A percentile compares a stretch with the other conserved stretches of the same genome.
These are phyloP conservation scores for Drosophila multiciliata DNA, from an alignment of 2,888 invertebrate genomes.

Conservation along the genomic window DNA sequence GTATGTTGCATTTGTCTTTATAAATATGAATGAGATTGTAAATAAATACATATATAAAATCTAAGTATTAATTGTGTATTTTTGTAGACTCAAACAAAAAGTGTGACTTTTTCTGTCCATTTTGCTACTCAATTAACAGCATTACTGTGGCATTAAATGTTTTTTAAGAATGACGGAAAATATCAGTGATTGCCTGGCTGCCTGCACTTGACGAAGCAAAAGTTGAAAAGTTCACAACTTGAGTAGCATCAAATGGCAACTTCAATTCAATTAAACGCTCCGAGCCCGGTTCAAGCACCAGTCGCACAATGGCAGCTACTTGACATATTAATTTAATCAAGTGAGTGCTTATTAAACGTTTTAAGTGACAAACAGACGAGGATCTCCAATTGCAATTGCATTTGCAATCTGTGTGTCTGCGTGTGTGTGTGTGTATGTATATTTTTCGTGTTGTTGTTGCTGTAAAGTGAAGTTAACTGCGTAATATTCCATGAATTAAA, in stretches of 20 bases:
- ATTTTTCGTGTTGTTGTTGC: neutral
- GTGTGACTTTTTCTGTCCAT: neutral
- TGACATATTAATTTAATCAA: constrained; percentile 75
- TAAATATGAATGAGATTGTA: neutral
- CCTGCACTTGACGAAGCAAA: constrained; percentile 38
- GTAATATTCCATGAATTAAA: constrained; percentile 69
- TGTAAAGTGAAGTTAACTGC: constrained; percentile 15
- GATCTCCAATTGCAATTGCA: constrained; percentile 42
- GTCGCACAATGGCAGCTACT: constrained; percentile 50
- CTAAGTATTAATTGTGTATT: neutral
- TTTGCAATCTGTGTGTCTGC: constrained; percentile 19
- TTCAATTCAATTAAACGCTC: constrained; percentile 72
- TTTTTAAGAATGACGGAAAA: neutral
- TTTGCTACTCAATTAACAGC: neutral
- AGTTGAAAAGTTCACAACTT: constrained; percentile 76
- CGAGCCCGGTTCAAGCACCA: constrained; percentile 23
- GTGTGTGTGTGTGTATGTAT: neutral
- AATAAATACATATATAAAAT: neutral
- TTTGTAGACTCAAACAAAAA: neutral
- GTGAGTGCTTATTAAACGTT: constrained; percentile 71
- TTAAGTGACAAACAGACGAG: constrained; percentile 67
- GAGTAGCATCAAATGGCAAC: constrained; percentile 48
- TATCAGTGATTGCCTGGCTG: constrained; percentile 32
- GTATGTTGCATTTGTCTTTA: neutral
- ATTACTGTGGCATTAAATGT: neutral